phyloP scores from a whole-genome alignment of 1,140 invertebrate species.

The Liolophura sinensis region DNA sequence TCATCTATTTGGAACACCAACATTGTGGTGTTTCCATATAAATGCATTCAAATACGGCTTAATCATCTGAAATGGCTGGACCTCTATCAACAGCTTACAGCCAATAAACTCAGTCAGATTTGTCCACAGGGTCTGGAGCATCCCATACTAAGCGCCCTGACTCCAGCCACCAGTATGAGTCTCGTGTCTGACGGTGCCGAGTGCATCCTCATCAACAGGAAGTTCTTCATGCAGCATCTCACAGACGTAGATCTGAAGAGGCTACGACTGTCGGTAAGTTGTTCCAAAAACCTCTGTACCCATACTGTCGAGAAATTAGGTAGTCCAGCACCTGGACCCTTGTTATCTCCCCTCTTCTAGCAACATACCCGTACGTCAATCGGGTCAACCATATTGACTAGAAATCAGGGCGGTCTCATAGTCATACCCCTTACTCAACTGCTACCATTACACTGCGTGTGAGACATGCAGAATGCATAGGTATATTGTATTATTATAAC shows the following conservation, averaged over 20 bases:
- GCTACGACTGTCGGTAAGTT: constrained; percentile 35
- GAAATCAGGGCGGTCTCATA: not conserved
- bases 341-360: not conserved
- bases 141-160: constrained; percentile 37
- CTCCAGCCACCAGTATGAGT: constrained; percentile 37
- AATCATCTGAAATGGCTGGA: no score
- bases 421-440: not conserved
- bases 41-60: no score
- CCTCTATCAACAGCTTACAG: no score
- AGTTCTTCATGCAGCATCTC: constrained; percentile 48
- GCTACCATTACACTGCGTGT: not conserved
- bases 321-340: not conserved
- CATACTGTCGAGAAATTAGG: constrained; percentile 1
- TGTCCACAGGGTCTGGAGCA: constrained; percentile 46
- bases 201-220: constrained; percentile 49
- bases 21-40: no score
- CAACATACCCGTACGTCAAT: not conserved
- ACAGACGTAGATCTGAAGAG: constrained; percentile 37
- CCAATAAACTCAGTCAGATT: no score
- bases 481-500: no score
- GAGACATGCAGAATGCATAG: no score
- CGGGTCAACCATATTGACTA: not conserved
- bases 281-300: not conserved
- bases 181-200: constrained; percentile 52
- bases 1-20: no score